Base-by-base conservation (phyloP, 1,140 invertebrate genomes). In the Drosophila suzukii region DNA sequence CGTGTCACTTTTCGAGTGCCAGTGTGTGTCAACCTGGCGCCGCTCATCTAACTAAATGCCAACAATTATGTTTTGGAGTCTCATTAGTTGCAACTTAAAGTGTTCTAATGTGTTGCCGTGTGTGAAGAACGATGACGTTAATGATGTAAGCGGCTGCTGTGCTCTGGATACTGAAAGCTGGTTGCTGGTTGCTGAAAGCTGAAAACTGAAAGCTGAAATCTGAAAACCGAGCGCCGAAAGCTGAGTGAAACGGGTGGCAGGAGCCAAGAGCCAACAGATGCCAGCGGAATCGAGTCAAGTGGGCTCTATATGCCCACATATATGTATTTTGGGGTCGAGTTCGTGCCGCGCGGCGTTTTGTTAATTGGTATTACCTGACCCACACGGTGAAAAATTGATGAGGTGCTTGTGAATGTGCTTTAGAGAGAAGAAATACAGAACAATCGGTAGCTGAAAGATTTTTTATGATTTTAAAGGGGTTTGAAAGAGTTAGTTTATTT, bases 11-110 rank as follows among this genome's bases (percentile, higher is more conserved):
- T 81, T 81, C 57, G 65, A 77, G 66, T 71, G 55, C 30, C 13
- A 39, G 71, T 46, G 59, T 55, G 32, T 63, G 82, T 81, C 77
- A 65, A 56, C 58, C 63, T 63, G 70, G 47, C 70, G 78, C 62
- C 75, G 72, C 67, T 61, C 71, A 77, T 88, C 75, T 78, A 81
- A 79, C 75, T 88, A 88, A 88, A 88, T 81, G 84, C 73, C 70
- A 89, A 89, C 84, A 89, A 89, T 89, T 89, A 89, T 89, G 84
- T 89, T 89, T 88, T 78, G 80, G 80, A 88, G 84, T 88, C 83
- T 88, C 83, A 88, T 88, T 88, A 88, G 83, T 88, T 89, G 83
- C 73, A 88, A 86, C 75, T 86, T 88, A 75, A 81, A 86, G 83
- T 85, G 70, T 78, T 79, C 65, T 73, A 88, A 86, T 75, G 78